phyloP scores from a whole-genome alignment of 2,797 vertebrate species.

The Lacerta bilineata region DNA sequence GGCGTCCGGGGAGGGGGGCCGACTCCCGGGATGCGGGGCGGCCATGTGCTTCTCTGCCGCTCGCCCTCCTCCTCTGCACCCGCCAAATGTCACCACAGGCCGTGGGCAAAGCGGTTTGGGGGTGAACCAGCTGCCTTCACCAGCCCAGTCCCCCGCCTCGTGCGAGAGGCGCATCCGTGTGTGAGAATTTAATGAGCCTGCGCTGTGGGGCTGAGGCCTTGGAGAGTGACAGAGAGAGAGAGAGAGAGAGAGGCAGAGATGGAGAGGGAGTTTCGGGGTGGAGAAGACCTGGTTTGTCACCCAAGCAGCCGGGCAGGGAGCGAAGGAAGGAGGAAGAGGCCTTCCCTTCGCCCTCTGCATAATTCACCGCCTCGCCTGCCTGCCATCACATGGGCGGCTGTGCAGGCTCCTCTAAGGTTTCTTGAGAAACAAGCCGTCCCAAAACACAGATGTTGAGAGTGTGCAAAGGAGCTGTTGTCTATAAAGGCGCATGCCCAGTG shows the following conservation, averaged over 20 bases:
- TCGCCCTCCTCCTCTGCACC: not conserved
- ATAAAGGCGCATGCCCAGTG: too few relatives aligned
- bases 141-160: not conserved
- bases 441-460: not conserved
- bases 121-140: conserved; percentile 5
- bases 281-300: not conserved
- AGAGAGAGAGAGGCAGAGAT: not conserved
- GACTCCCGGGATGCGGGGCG: not conserved
- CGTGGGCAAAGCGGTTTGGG: not conserved
- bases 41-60: not conserved
- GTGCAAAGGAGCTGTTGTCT: too few relatives aligned
- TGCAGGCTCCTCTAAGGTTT: not conserved
- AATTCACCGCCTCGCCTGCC: not conserved
- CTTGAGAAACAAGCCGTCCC: not conserved
- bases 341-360: not conserved
- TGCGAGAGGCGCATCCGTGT: not conserved
- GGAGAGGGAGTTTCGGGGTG: too few relatives aligned
- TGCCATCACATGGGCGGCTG: not conserved
- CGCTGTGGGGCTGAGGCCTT: not conserved
- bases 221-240: not conserved
- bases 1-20: not conserved
- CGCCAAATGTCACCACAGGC: conserved; percentile 16
- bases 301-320: not conserved
- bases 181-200: conserved; percentile 27
- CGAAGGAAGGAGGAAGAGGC: too few relatives aligned